A percentile compares a stretch with the other conserved stretches of the same genome.
Evolutionary conservation across 2,888 invertebrate genomes (phyloP).

Genomic region (Tortricodes alternella): DNA sequence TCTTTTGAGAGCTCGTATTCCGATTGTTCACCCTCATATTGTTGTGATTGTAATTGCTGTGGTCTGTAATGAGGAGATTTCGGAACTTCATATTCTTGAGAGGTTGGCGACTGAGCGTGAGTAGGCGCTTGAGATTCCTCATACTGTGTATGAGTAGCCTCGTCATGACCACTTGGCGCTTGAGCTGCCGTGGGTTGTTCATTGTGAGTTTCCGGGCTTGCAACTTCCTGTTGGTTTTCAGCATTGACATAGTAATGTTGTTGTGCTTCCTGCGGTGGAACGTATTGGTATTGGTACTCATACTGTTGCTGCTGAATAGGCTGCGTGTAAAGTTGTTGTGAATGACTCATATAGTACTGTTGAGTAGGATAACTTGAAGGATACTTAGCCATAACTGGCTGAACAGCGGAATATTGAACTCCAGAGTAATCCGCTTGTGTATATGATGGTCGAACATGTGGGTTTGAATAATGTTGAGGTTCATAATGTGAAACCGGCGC

Average conservation of each 20-base stretch:
- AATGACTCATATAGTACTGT: slow-evolving; percentile 54
- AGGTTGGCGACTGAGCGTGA: slow-evolving; percentile 34
- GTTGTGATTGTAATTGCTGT: slow-evolving; percentile 38
- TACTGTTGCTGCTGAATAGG: slow-evolving; percentile 59
- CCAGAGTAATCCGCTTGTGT: slow-evolving; percentile 72
- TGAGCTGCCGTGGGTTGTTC: slow-evolving; percentile 41
- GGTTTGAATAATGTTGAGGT: slow-evolving; percentile 65
- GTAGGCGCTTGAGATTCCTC: slow-evolving; percentile 41
- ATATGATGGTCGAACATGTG: slow-evolving; percentile 68
- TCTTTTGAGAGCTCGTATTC: slow-evolving; percentile 43
- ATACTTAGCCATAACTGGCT: slow-evolving; percentile 76
- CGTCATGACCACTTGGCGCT: slow-evolving; percentile 33
- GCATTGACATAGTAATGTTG: slow-evolving; percentile 60
- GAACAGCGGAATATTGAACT: slow-evolving; percentile 74
- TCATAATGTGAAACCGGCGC: slow-evolving; percentile 45
- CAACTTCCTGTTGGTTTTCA: slow-evolving; percentile 54
- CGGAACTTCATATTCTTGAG: slow-evolving; percentile 40
- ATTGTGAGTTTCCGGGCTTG: slow-evolving; percentile 40
- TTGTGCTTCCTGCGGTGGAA: slow-evolving; percentile 50
- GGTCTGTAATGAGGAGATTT: slow-evolving; percentile 43
- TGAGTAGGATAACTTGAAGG: slow-evolving; percentile 60
- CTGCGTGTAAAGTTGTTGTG: slow-evolving; percentile 59
- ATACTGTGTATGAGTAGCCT: slow-evolving; percentile 45
- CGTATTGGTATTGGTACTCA: slow-evolving; percentile 64
- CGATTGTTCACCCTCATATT: slow-evolving; percentile 32